phyloP scores from a whole-genome alignment of 2,797 vertebrate genomes.

The Pseudochirops cupreus region DNA sequence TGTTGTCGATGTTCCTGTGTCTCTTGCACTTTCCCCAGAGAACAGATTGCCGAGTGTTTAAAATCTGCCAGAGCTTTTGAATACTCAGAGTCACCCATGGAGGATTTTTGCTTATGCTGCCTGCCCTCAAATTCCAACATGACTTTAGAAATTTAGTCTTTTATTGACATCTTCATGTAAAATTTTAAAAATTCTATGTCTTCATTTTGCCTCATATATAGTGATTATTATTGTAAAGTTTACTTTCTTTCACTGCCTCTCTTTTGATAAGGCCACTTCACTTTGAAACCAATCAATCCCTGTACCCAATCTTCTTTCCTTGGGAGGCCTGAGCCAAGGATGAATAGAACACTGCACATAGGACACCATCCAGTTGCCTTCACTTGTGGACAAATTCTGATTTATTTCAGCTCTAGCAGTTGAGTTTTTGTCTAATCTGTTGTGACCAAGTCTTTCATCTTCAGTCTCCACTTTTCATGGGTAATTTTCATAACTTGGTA shows the following conservation, averaged over 20 bases:
- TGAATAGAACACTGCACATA: not conserved
- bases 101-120: not conserved
- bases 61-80: not conserved
- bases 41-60: fast-evolving
- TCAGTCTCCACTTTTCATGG: not conserved
- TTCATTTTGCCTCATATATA: not conserved
- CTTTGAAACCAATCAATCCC: not conserved
- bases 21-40: not conserved
- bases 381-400: not conserved
- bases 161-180: not conserved
- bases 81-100: not conserved
- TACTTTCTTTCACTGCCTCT: not conserved
- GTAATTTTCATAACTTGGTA: not conserved
- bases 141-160: not conserved
- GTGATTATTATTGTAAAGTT: not conserved
- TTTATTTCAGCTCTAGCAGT: not conserved
- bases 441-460: not conserved
- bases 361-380: not conserved
- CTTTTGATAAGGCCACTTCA: not conserved
- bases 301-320: not conserved
- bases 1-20: not conserved
- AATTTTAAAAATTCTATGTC: not conserved
- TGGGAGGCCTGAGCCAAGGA: not conserved
- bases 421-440: not conserved
- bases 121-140: not conserved